Evolutionary conservation across 2,888 invertebrate genomes (phyloP), one percentile per base, ranked within the genome.

Genomic region (Trilocha varians): DNA sequence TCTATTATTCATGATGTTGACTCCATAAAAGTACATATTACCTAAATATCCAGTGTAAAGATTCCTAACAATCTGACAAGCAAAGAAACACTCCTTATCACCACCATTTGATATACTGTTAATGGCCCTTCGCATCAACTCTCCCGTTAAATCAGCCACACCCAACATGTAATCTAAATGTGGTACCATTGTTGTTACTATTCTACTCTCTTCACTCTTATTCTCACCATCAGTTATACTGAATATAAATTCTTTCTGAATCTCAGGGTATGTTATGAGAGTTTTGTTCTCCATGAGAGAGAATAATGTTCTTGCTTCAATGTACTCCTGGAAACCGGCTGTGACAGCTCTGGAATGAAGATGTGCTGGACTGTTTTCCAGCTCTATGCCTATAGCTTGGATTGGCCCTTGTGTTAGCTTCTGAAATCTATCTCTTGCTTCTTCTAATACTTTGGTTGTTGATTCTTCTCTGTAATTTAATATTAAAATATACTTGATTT

Each of bases 121-220:
- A 5, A 97, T 94, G 41, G 95, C 94, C 53, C 91, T 89, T 39
- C 97, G 87, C 97, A 97, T 97, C 35, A 97, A 70, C 71, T 97
- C 97, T 0, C 97, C 97, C 0, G 95, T 95, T 17, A 96, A 84
- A 77, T 97, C 97, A 0, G 93, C 92, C 32, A 97, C 72, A 0
- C 97, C 97, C 34, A 97, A 75, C 62, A 97, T 85, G 38, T 87
- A 89, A 51, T 90, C 89, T 13, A 65, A 63, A 3, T 86, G 84
- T 13, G 87, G 75, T 5, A 89, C 46, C 55, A 73, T 49, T 3
- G 83, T 75, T 1, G 59, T 55, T 2, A 84, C 50, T 34, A 45
- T 57, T 35, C 62, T 62, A 13, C 70, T 65, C 9, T 56, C 57
- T 6, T 63, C 57, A 3, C 52, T 36, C 13, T 63, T 57, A 3